Percentiles rank a stretch among this genome's conserved stretches.
These are phyloP conservation scores for Papilio aristodemus DNA, from an alignment of 1,140 invertebrate genomes.

Conservation along the genomic window DNA sequence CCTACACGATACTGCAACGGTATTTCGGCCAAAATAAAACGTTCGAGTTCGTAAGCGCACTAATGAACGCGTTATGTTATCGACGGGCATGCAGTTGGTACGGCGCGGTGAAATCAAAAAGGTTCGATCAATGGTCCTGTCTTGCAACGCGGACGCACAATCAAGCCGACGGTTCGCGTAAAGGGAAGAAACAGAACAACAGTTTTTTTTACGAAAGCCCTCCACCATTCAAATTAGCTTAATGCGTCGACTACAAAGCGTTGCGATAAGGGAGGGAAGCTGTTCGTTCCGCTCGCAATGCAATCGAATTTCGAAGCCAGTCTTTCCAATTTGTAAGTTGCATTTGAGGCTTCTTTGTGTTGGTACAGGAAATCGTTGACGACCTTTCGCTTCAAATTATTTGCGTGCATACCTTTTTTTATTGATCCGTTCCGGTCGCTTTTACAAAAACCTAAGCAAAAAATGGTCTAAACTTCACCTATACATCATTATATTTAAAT, in stretches of 20 bases:
- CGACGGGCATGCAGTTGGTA: constrained; percentile 34
- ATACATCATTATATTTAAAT: background rate
- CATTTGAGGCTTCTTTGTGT: constrained; percentile 27
- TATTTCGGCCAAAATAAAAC: constrained; percentile 17
- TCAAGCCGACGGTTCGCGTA: constrained; percentile 58
- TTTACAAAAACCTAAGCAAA: background rate
- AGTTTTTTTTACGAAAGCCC: constrained; percentile 67
- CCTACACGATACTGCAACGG: background rate
- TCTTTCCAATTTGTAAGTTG: constrained; percentile 32
- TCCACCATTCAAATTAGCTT: constrained; percentile 79
- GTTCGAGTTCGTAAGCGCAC: constrained; percentile 19
- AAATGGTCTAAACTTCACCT: background rate
- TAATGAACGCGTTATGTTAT: constrained; percentile 54
- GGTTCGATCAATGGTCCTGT: constrained; percentile 62
- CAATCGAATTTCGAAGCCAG: constrained; percentile 54
- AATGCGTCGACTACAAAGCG: constrained; percentile 75
- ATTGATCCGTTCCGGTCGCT: constrained; percentile 9
- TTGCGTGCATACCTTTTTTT: constrained; percentile 12
- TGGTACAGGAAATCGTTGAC: constrained; percentile 24
- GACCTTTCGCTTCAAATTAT: constrained; percentile 22
- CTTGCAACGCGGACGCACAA: constrained; percentile 61
- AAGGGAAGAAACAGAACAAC: constrained; percentile 74
- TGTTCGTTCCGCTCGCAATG: constrained; percentile 51
- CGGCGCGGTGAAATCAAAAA: constrained; percentile 58
- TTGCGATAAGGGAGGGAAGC: constrained; percentile 66